Base-by-base conservation (phyloP, 2,113 vertebrate genomes). In the Sapayoa aenigma region DNA sequence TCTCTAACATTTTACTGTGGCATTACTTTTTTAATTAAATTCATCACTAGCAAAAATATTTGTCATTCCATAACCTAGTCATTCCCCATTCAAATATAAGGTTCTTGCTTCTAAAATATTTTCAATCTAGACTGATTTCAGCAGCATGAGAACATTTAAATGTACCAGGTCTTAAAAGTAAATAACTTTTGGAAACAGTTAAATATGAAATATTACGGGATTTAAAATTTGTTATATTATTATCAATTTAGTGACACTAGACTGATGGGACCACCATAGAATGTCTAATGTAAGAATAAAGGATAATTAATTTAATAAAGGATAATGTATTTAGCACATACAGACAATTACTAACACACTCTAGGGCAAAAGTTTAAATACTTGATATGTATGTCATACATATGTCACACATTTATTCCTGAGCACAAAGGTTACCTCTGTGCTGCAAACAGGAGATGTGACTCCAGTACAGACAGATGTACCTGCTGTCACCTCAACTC, bases 231-330 rank as follows among this genome's bases (percentile, higher is more conserved):
- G 56, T 25, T 87, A 68, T 30, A 59, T 52, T 52, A 84, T 87
- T 93, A 94, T 76, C 81, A 91, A n/a, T 62, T 85, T 78, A 69
- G 49, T 76, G 85, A 84, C 83, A 74, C 33, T 69, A 89, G 72
- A 89, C 72, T 78, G 83, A 92, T 82, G 69, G 73, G 80, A 88
- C 81, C 82, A 81, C 39, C 0, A 0, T 4, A 42, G 47, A 96
- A 76, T 52, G 56, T 49, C 90, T 95, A 68, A 84, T 39, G 47
- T 31, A 90, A 80, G 56, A 83, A 90, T 63, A 80, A 93, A 95
- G 30, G 42, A 92, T 83, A 93, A 96, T 91, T 93, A 96, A 96
- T 95, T 83, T 91, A 87, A 94, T 88, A 93, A 88, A 73, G 50
- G 39, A 25, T 59, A 87, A 72, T 65, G 66, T 95, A 90, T 85